A percentile compares a stretch with the other conserved stretches of the same genome.
These are phyloP conservation scores for Lobophora halterata DNA, from an alignment of 2,888 invertebrate genomes.

Conservation along the genomic window DNA sequence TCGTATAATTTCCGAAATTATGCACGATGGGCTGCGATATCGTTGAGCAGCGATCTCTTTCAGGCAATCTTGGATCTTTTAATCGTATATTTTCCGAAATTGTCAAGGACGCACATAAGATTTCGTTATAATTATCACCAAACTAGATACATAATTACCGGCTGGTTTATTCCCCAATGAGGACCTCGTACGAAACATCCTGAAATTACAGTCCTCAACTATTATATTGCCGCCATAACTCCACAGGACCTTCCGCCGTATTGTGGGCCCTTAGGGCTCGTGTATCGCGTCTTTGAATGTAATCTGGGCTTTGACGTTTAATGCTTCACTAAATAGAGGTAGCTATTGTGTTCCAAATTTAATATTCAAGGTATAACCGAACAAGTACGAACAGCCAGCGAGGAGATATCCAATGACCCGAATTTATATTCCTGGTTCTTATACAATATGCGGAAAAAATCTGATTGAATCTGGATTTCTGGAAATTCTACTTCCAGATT, in stretches of 20 bases:
- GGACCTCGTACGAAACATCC: conserved; percentile 6
- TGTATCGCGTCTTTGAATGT: conserved; percentile 6
- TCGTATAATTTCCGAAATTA: no score
- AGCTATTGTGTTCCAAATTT: no score
- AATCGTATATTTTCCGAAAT: background rate
- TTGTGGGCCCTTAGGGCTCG: conserved; percentile 6
- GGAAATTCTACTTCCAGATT: no score
- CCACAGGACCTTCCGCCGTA: background rate
- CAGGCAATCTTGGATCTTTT: conserved; percentile 1
- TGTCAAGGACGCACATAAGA: background rate
- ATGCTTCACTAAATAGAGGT: no score
- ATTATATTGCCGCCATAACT: conserved; percentile 8
- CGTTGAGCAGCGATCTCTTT: no score
- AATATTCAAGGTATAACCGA: no score
- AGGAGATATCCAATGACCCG: no score
- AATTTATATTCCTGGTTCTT: no score
- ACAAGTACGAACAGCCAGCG: no score
- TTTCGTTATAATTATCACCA: conserved; percentile 1
- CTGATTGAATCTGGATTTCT: no score
- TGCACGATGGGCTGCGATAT: no score
- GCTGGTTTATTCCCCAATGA: conserved; percentile 3
- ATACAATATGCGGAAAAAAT: no score
- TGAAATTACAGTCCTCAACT: conserved; percentile 6
- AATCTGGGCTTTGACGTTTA: conserved; percentile 6
- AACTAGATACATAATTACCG: conserved; percentile 1